Conservation (phyloP, 2,888 invertebrate genomes). For the Sericinus montela region DNA sequence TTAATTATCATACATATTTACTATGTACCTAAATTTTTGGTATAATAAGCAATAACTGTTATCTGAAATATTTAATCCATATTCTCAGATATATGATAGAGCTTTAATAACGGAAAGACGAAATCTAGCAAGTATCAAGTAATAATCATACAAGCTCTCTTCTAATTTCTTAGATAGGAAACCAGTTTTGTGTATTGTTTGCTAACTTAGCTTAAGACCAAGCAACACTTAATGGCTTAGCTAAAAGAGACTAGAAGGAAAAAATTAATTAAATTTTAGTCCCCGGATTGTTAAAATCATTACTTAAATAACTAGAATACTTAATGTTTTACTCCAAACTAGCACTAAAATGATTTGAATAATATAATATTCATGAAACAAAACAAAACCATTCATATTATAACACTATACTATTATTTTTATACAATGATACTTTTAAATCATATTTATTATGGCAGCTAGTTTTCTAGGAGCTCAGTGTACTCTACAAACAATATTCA, state of each 20-base stretch:
- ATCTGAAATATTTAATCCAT: background rate
- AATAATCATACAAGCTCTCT: background rate
- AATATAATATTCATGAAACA: constrained; percentile 33
- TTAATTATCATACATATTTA: constrained; percentile 18
- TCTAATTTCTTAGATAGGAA: background rate
- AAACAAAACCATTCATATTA: constrained; percentile 31
- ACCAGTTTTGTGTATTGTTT: background rate
- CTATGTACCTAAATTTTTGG: constrained; percentile 20
- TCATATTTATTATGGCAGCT: constrained; percentile 65
- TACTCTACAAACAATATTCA: constrained; percentile 14
- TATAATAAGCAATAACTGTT: constrained; percentile 12
- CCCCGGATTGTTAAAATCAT: constrained; percentile 20
- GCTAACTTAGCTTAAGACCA: background rate
- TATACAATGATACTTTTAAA: constrained; percentile 35
- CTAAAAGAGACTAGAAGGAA: constrained; percentile 35
- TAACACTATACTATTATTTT: constrained; percentile 30
- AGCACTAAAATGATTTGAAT: constrained; percentile 23
- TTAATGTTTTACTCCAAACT: constrained; percentile 27
- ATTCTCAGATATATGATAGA: background rate
- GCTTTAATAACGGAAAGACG: background rate
- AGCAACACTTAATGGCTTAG: constrained; percentile 20
- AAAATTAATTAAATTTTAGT: constrained; percentile 26
- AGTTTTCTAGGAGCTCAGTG: constrained; percentile 38
- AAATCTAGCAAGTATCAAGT: background rate
- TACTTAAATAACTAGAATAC: constrained; percentile 10